Percentiles rank a stretch among this genome's conserved stretches.
Conservation (phyloP, 1,140 invertebrate genomes). For the Myzus persicae region DNA sequence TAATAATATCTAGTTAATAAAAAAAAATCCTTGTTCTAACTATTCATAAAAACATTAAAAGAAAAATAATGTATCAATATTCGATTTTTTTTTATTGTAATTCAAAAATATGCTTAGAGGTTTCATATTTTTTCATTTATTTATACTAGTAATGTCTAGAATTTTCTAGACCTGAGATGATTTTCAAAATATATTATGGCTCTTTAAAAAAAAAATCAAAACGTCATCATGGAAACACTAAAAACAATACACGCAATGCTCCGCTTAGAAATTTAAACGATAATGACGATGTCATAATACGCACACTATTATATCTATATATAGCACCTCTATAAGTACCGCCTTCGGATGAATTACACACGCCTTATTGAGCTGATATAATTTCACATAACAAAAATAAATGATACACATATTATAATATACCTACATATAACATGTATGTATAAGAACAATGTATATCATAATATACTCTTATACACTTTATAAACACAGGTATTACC, state of each 20-base stretch:
- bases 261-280: not conserved
- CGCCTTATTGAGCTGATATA: not conserved
- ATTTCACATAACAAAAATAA: conserved; percentile 14
- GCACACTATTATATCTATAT: not conserved
- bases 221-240: not conserved
- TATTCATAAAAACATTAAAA: no score
- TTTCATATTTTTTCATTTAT: not conserved
- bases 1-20: no score
- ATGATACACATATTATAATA: not conserved
- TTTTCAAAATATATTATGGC: not conserved
- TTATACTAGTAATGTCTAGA: not conserved
- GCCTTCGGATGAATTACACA: not conserved
- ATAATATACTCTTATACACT: not conserved
- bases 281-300: not conserved
- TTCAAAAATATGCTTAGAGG: no score
- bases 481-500: not conserved
- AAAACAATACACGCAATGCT: not conserved
- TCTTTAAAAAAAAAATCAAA: not conserved
- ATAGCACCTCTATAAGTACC: not conserved
- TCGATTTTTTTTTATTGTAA: no score
- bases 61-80: no score
- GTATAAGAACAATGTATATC: no score
- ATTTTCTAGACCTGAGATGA: not conserved
- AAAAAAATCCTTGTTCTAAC: no score
- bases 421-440: no score